These are phyloP conservation scores for Coranthus polyacanthus DNA, from an alignment of 2,797 vertebrate species.

Conservation along the genomic window DNA sequence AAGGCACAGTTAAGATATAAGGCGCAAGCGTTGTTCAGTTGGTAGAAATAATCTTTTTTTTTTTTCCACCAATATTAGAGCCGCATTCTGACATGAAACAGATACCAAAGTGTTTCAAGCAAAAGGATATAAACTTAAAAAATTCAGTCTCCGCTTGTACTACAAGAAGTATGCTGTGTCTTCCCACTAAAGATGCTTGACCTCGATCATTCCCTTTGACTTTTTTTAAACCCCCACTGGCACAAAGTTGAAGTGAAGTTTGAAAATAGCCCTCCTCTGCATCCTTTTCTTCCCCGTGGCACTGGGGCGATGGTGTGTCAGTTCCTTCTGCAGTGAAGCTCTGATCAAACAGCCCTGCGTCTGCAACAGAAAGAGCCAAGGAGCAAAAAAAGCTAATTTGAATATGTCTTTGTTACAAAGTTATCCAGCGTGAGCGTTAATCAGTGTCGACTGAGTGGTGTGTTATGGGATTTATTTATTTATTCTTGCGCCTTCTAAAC, in stretches of 20 bases:
- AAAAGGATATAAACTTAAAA: conserved; percentile 26
- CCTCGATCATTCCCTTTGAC: conserved; percentile 40
- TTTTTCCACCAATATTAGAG: conserved; percentile 37
- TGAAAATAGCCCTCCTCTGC: conserved; percentile 1
- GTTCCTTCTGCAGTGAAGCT: conserved; percentile 28
- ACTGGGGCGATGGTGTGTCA: conserved; percentile 7
- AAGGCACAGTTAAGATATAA: no score
- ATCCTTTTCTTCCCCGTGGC: not conserved
- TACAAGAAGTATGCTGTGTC: conserved; percentile 2
- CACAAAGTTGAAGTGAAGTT: conserved; percentile 36
- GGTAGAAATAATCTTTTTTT: conserved; percentile 34
- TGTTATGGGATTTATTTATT: not conserved
- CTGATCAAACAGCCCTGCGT: conserved; percentile 31
- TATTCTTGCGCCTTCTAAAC: not conserved
- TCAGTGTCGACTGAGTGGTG: not conserved
- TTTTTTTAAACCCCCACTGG: conserved; percentile 23
- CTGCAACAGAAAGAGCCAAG: not conserved
- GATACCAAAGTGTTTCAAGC: conserved; percentile 34
- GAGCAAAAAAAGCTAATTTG: not conserved
- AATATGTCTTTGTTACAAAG: conserved; percentile 21
- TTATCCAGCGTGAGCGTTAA: not conserved
- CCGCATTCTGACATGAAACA: conserved; percentile 28
- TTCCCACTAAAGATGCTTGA: conserved; percentile 21
- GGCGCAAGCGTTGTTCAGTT: conserved; percentile 6
- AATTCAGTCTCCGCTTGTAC: not conserved